Conservation (phyloP, 2,888 invertebrate genomes). For the Protodeltote pygarga region DNA sequence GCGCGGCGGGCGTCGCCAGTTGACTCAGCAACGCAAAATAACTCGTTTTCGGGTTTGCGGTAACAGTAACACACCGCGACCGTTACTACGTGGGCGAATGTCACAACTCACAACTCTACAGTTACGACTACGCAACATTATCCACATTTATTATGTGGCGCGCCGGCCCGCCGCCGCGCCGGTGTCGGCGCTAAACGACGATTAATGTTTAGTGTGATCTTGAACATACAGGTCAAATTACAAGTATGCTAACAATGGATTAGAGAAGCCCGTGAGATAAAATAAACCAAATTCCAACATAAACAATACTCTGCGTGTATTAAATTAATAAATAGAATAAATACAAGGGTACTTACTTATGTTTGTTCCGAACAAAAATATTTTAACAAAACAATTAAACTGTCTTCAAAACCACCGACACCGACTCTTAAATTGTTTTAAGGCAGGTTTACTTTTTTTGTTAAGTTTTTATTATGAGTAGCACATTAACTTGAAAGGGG, state of each 20-base stretch:
- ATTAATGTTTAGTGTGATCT: conserved; percentile 53
- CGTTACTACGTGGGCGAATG: conserved; percentile 77
- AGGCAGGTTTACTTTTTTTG: too few relatives aligned
- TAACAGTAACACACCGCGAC: conserved; percentile 76
- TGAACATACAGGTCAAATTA: conserved; percentile 62
- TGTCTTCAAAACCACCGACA: too few relatives aligned
- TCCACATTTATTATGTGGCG: conserved; percentile 54
- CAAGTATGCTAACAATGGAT: conserved; percentile 54
- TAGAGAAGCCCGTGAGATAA: conserved; percentile 54
- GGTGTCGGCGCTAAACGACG: conserved; percentile 33
- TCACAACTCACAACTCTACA: conserved; percentile 64
- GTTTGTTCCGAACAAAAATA: too few relatives aligned
- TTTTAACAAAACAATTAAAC: too few relatives aligned
- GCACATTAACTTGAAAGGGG: too few relatives aligned
- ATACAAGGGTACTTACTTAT: background rate
- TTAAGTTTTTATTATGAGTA: too few relatives aligned
- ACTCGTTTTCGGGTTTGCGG: conserved; percentile 72
- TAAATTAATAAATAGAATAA: conserved; percentile 29
- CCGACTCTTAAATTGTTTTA: too few relatives aligned
- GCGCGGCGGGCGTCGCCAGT: conserved; percentile 51
- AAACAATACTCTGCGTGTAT: conserved; percentile 32
- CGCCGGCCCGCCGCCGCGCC: conserved; percentile 49
- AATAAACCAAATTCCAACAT: conserved; percentile 37
- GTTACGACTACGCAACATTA: conserved; percentile 55
- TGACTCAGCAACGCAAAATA: conserved; percentile 75